phyloP scores from a whole-genome alignment of 2,888 invertebrate genomes.

The Apodemia duryi region DNA sequence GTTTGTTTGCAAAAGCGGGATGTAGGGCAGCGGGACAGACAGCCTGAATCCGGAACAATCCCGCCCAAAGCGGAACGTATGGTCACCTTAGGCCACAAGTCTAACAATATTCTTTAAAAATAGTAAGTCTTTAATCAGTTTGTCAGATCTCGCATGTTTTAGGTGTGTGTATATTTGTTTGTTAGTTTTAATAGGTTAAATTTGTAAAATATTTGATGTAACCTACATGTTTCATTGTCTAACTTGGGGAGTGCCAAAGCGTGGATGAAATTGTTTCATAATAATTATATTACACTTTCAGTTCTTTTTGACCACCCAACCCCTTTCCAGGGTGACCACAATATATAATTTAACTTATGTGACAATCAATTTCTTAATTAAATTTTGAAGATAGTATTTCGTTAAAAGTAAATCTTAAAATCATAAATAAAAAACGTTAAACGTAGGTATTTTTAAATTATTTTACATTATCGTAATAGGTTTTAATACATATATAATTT shows the following conservation, averaged over 20 bases:
- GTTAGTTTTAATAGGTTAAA: slow-evolving; percentile 66
- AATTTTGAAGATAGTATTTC: background rate
- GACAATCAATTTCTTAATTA: background rate
- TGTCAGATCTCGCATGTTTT: slow-evolving; percentile 26
- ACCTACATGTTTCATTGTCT: slow-evolving; percentile 11
- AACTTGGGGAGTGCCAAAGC: slow-evolving; percentile 54
- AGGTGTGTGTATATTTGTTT: slow-evolving; percentile 74
- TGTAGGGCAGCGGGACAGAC: too few species aligned
- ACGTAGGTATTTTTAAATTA: too few species aligned
- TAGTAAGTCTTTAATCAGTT: slow-evolving; percentile 35
- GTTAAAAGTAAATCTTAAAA: background rate
- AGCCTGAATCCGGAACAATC: too few species aligned
- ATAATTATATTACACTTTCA: slow-evolving; percentile 16
- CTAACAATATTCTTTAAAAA: slow-evolving; percentile 3
- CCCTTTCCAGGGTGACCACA: slow-evolving; percentile 17
- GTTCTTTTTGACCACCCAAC: slow-evolving; percentile 5
- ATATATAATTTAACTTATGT: background rate
- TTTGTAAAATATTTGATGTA: slow-evolving; percentile 49
- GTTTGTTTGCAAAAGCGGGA: too few species aligned
- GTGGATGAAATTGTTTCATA: slow-evolving; percentile 37
- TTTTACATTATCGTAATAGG: too few species aligned
- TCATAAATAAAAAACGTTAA: too few species aligned
- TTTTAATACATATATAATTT: too few species aligned
- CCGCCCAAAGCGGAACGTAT: too few species aligned
- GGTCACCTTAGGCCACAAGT: background rate